phyloP scores from a whole-genome alignment of 2,888 invertebrate species.

The Dolichomitus sp. region DNA sequence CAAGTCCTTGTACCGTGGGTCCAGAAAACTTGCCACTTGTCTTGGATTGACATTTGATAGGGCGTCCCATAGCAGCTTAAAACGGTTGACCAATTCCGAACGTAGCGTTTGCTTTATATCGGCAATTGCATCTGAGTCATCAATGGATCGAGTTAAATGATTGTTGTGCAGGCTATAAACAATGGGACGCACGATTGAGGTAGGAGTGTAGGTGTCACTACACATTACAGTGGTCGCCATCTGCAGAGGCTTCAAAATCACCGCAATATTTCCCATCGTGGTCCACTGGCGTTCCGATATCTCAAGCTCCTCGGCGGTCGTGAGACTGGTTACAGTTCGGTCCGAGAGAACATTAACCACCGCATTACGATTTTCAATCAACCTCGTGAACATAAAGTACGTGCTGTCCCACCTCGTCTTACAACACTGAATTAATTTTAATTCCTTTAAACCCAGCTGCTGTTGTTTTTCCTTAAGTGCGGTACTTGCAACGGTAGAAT shows the following conservation, averaged over 20 bases:
- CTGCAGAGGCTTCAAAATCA: constrained; percentile 37
- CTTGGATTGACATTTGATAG: constrained; percentile 10
- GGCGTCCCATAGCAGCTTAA: constrained; percentile 8
- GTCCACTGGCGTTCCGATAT: constrained; percentile 45
- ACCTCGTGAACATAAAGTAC: constrained; percentile 42
- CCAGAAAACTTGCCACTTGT: constrained; percentile 51
- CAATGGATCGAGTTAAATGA: neutral
- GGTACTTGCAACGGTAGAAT: constrained; percentile 52
- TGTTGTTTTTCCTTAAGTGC: constrained; percentile 53
- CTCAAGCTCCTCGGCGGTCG: constrained; percentile 34
- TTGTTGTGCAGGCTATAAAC: constrained; percentile 10
- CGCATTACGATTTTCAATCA: constrained; percentile 46
- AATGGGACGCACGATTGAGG: constrained; percentile 29
- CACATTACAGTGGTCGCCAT: constrained; percentile 43
- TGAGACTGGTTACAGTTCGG: constrained; percentile 27
- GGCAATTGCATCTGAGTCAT: constrained; percentile 1
- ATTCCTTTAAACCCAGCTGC: constrained; percentile 45
- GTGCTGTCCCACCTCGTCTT: constrained; percentile 56
- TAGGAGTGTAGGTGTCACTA: constrained; percentile 25
- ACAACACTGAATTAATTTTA: constrained; percentile 54
- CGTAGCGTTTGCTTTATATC: constrained; percentile 1
- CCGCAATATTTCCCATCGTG: constrained; percentile 39
- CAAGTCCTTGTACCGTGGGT: constrained; percentile 53
- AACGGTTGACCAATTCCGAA: constrained; percentile 5
- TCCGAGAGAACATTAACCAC: constrained; percentile 50